Base-by-base conservation (phyloP, 2,113 vertebrate species). In the Sialia sialis region DNA sequence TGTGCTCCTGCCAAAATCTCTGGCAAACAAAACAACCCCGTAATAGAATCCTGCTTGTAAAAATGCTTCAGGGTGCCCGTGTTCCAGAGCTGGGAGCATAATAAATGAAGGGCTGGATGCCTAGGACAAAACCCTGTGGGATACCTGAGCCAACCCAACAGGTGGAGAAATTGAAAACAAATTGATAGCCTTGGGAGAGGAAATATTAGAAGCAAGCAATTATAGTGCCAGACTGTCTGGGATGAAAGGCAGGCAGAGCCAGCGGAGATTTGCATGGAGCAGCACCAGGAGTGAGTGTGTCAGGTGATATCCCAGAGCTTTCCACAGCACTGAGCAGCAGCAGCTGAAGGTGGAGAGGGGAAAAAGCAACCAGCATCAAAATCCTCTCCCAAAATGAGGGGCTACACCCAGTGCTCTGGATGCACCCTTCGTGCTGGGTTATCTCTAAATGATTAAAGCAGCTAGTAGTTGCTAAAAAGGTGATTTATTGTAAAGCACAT, bases 161-260 rank as follows among this genome's bases (percentile, higher is more conserved):
- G 89, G 89, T 91, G 83, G 82, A 91, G 80, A 94, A 92, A 94
- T 62, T 76, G 82, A 86, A 95, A 97, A 95, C 85, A 94, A 97
- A 97, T 93, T 90, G 94, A 92, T 92, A 94, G 95, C 95, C 94
- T 84, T 96, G 94, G 93, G 95, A 96, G 76, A 96, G 90, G 82
- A 92, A 96, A 89, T 87, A 95, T 95, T 95, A 94, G 92, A 94
- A 96, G 2, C 20, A 13, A 91, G 90, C 94, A 97, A 97, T 96
- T 94, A 79, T 16, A 87, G 58, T 68, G 80, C 86, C 93, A 96
- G 92, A 22, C 76, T 60, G 85, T 73, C 88, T 88, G 92, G 91
- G 69, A 62, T 75, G 90, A 76, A 78, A 95, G 66, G 79, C 90
- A 60, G 43, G 68, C 36, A 75, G 77, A 86, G 94, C n/a, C 95